Conservation (phyloP, 1,140 invertebrate species). For the Bombus pyrosoma region DNA sequence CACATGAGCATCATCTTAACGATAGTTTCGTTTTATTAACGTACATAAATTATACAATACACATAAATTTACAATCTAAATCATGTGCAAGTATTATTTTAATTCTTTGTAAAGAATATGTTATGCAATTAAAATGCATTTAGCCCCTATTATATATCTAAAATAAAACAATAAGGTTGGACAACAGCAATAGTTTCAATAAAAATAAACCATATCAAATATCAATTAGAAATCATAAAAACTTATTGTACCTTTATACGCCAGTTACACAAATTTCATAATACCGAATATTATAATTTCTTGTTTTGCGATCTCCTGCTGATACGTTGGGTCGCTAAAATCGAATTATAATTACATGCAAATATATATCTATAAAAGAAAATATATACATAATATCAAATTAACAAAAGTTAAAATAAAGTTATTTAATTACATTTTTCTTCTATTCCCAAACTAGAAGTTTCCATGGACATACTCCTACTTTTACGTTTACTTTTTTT, state of each 20-base stretch:
- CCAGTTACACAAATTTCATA: background rate
- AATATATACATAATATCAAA: background rate
- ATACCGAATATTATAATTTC: background rate
- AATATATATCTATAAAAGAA: slow-evolving; percentile 1
- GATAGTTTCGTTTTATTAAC: background rate
- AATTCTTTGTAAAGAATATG: background rate
- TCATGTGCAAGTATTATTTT: background rate
- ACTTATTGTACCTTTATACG: background rate
- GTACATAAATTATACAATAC: background rate
- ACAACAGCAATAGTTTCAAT: no score
- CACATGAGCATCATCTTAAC: background rate
- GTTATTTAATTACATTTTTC: slow-evolving; percentile 39
- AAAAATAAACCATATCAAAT: background rate
- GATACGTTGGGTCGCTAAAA: slow-evolving; percentile 44
- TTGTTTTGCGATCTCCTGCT: slow-evolving; percentile 25
- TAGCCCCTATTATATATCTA: background rate
- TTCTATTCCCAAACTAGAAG: slow-evolving; percentile 44
- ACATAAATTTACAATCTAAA: background rate
- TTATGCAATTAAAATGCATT: background rate
- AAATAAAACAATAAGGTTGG: background rate
- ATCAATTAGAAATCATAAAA: background rate
- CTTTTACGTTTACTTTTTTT: slow-evolving; percentile 42
- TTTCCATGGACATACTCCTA: background rate
- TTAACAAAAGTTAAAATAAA: background rate
- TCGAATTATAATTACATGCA: background rate